Evolutionary conservation across 2,888 invertebrate species (phyloP).

Genomic region (Machimus atricapillus): DNA sequence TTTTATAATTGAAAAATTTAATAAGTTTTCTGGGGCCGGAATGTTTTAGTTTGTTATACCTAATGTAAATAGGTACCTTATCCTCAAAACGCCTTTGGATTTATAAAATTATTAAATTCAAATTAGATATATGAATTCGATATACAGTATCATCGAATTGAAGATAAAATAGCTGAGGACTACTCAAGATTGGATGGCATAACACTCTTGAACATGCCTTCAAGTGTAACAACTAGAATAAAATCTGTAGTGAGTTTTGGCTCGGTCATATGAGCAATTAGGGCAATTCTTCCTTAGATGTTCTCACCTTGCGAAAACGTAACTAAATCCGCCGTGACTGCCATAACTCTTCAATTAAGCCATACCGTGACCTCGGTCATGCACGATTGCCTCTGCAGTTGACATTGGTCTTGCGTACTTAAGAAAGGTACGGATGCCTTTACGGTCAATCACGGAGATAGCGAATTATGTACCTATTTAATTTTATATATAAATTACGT

Average conservation of each 20-base stretch:
- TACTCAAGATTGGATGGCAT: neutral
- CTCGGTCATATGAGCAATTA: neutral
- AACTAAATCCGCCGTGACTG: neutral
- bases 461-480: neutral
- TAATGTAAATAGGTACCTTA: neutral
- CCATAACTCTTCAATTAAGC: neutral
- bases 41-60: neutral
- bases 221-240: neutral
- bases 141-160: too few species aligned
- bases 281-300: neutral
- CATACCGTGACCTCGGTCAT: slow-evolving; percentile 14
- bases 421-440: neutral
- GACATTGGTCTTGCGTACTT: slow-evolving; percentile 14
- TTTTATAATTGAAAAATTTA: too few species aligned
- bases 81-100: neutral
- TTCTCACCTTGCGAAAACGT: neutral
- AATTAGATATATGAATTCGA: too few species aligned
- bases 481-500: neutral
- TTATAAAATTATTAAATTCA: too few species aligned
- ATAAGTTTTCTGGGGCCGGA: too few species aligned
- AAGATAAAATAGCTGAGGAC: neutral
- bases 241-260: neutral
- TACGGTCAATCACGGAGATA: neutral
- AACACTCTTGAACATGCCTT: neutral
- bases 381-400: neutral